Percentiles rank a stretch among this genome's conserved stretches.
Conservation (phyloP, 1,140 invertebrate genomes). For the Periplaneta americana region DNA sequence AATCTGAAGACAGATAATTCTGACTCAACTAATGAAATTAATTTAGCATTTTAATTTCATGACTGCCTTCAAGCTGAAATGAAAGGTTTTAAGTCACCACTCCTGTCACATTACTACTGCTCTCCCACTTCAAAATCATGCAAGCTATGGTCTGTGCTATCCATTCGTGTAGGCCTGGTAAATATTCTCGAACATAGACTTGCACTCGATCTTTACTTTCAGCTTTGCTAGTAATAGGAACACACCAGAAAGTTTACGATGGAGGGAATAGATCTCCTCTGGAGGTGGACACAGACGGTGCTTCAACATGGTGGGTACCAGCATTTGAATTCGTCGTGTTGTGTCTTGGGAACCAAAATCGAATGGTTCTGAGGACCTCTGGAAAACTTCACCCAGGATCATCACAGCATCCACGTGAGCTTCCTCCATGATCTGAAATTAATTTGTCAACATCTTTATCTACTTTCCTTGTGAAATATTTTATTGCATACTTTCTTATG, state of each 20-base stretch:
- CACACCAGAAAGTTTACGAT: conserved; percentile 95
- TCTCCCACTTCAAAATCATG: too few relatives aligned
- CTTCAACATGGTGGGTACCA: conserved; percentile 93
- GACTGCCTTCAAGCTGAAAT: too few relatives aligned
- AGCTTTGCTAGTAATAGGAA: conserved; percentile 94
- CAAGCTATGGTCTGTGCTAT: background rate
- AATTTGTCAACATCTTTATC: too few relatives aligned
- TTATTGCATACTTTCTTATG: too few relatives aligned
- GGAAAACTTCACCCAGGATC: conserved; percentile 91
- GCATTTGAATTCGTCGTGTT: conserved; percentile 65
- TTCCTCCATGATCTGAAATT: conserved; percentile 76
- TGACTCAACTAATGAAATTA: too few relatives aligned
- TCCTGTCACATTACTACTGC: too few relatives aligned
- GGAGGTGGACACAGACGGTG: conserved; percentile 95
- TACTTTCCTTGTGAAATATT: too few relatives aligned
- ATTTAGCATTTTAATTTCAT: too few relatives aligned
- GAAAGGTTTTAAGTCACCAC: too few relatives aligned
- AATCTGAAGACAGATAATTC: too few relatives aligned
- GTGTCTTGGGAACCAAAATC: conserved; percentile 85
- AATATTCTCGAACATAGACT: conserved; percentile 79
- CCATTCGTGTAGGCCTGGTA: conserved; percentile 54
- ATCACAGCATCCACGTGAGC: conserved; percentile 94
- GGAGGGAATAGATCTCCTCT: conserved; percentile 97
- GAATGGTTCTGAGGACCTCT: conserved; percentile 63
- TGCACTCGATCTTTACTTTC: conserved; percentile 78